Percentiles rank a stretch among this genome's conserved stretches.
Conservation (phyloP, 2,113 vertebrate genomes). For the Cyphomyrus discorhynchus region DNA sequence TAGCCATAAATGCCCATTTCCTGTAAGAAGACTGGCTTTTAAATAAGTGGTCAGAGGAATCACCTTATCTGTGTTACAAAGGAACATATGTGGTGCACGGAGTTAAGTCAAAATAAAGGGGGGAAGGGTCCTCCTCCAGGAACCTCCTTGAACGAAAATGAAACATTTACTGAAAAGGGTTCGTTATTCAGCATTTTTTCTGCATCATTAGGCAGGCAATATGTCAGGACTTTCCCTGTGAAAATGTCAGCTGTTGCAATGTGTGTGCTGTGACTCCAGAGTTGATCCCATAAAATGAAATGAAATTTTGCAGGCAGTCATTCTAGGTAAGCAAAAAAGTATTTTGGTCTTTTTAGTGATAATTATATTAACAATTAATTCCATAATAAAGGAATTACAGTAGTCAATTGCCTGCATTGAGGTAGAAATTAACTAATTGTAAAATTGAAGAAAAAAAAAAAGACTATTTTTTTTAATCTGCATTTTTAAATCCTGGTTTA, state of each 20-base stretch:
- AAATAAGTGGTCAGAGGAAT: conserved; percentile 23
- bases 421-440: background rate
- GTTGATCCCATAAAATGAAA: background rate
- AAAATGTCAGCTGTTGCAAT: background rate
- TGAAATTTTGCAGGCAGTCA: background rate
- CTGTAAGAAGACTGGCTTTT: conserved; percentile 22
- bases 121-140: background rate
- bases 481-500: too few species aligned
- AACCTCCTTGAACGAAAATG: background rate
- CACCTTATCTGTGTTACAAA: conserved; percentile 16
- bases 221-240: background rate
- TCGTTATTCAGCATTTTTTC: background rate
- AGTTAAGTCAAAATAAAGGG: background rate
- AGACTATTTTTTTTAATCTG: background rate
- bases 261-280: background rate
- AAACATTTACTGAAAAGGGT: background rate
- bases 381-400: background rate
- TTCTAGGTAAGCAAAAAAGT: background rate
- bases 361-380: background rate
- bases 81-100: background rate
- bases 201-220: background rate
- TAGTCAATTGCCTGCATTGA: background rate
- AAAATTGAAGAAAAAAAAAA: too few species aligned
- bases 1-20: conserved; percentile 17
- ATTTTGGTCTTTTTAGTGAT: background rate